These are phyloP conservation scores for Vireo griseus DNA, from an alignment of 2,797 vertebrate species.

Conservation along the genomic window DNA sequence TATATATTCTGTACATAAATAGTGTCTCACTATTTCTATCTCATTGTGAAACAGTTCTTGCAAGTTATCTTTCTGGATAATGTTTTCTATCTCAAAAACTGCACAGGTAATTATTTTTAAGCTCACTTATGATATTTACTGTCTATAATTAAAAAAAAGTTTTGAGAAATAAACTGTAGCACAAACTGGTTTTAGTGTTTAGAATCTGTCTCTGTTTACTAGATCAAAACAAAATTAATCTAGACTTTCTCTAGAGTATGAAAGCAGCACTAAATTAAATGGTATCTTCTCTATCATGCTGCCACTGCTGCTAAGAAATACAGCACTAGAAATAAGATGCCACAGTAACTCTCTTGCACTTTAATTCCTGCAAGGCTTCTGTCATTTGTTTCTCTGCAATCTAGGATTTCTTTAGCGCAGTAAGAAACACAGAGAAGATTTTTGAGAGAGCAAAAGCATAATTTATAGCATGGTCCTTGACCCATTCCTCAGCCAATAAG, in stretches of 20 bases:
- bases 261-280: conserved; percentile 33
- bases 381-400: neutral
- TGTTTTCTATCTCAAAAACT: neutral
- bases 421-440: neutral
- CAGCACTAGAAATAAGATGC: neutral
- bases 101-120: neutral
- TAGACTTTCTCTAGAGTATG: neutral
- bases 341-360: neutral
- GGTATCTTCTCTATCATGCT: neutral
- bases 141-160: neutral
- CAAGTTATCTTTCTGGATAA: neutral
- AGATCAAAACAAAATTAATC: conserved; percentile 30
- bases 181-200: neutral
- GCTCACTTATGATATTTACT: neutral
- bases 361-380: neutral
- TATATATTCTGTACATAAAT: neutral
- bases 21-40: neutral
- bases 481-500: neutral
- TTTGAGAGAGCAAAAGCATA: neutral
- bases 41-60: neutral
- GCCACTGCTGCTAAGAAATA: neutral
- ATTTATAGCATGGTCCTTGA: neutral
- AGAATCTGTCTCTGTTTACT: neutral
- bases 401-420: neutral
- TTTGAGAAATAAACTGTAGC: neutral